Base-by-base conservation (phyloP, 1,140 invertebrate species). In the Thaumatotibia leucotreta region DNA sequence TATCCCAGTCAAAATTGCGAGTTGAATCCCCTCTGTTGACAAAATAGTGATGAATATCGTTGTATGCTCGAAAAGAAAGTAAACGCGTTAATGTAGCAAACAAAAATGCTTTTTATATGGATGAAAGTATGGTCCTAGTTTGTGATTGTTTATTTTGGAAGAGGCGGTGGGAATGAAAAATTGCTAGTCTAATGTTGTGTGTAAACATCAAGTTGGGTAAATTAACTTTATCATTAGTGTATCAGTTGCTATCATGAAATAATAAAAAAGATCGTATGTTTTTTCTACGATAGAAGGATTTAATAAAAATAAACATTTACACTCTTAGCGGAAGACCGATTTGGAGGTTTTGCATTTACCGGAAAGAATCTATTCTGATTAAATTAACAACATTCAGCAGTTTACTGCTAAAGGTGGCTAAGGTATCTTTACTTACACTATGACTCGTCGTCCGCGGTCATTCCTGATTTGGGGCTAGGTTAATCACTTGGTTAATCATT, bases 161-260 rank as follows among this genome's bases (percentile, higher is more conserved):
- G 10, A 29, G 27, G 11, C 11, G 52, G 9, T 31, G 5, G 4
- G 11, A 58, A 58, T 58, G 27, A 14, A 58, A 58, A 58, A 31
- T 58, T 8, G 23, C 52, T 27, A 58, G 52, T 58, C 52, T 54
- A 58, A 58, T 31, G 32, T 35, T 63, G 23, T 39, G 32, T 39
- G 32, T 33, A 33, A 63, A 63, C 61, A 63, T 33, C 35, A 22
- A 29, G 27, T 20, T 24, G 22, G 31, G 17, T 63, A 63, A 63
- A 63, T 63, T 63, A 63, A 33, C 31, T 31, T 33, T 33, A 63
- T 63, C 29, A 23, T 35, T 63, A 63, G 14, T 63, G 61, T 63
- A 39, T 33, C 20, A 22, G 29, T 11, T 61, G 17, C 20, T n/a
- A 39, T 39, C 35, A 17, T 39, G 14, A 39, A 39, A 39, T 39